Percentiles rank a stretch among this genome's conserved stretches.
Evolutionary conservation across 2,888 invertebrate genomes (phyloP).

Genomic region (Plemyria rubiginata): DNA sequence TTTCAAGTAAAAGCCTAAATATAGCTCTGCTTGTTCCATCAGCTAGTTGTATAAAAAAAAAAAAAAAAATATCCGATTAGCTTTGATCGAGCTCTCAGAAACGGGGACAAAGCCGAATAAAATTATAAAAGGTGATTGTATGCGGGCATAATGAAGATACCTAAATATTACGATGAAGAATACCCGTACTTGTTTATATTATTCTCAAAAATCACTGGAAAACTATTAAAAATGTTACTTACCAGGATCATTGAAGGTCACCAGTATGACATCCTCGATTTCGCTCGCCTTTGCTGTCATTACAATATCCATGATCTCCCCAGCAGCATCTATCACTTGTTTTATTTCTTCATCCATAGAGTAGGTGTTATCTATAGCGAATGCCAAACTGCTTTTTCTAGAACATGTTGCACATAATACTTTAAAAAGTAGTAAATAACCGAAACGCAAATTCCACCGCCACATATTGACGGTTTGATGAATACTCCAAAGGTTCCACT

Average conservation of each 20-base stretch:
- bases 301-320: conserved; percentile 45
- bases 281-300: conserved; percentile 44
- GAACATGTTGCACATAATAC: conserved; percentile 38
- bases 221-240: conserved; percentile 8
- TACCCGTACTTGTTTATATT: no score
- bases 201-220: no score
- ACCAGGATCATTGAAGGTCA: conserved; percentile 58
- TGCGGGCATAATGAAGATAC: no score
- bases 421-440: conserved; percentile 14
- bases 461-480: conserved; percentile 1
- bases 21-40: no score
- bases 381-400: conserved; percentile 45
- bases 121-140: no score
- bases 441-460: neutral
- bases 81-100: no score
- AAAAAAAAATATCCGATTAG: no score
- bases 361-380: conserved; percentile 51
- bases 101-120: no score
- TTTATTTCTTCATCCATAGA: conserved; percentile 49
- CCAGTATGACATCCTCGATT: conserved; percentile 50
- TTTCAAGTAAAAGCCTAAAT: no score
- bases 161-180: no score
- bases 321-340: conserved; percentile 42
- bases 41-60: no score
- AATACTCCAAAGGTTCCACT: neutral